Evolutionary conservation across 2,797 vertebrate species (phyloP), one percentile per base, ranked within the genome.

Genomic region (Epinephelus awoara): DNA sequence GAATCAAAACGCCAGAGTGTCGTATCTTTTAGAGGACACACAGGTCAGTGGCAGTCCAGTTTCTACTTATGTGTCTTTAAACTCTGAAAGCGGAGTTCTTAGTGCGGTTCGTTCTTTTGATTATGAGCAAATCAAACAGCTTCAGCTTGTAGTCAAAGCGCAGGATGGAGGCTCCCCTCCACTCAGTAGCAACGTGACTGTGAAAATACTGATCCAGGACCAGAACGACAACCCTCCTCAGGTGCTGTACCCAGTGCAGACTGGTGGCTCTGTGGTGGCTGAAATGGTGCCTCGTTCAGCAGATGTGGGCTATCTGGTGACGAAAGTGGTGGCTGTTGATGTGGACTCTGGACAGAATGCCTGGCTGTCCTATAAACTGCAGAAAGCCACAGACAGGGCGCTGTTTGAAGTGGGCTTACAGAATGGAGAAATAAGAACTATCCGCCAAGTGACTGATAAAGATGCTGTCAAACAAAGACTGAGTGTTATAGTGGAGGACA

Each of bases 281-380:
- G 96, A 96, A 49, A 90, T 95, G 72, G 94, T 95, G 0, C 93
- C 95, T 67, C 94, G 94, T 19, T 94, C 91, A 50, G 92, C 95
- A 85, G 94, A 95, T 71, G 89, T 93, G 21, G 94, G 95, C 51
- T 95, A 94, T 71, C 91, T 96, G 76, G 94, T 96, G 51, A 95
- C 95, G 72, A 96, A 96, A 83, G 95, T 96, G 86, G 94, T 96
- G 78, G 95, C 96, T 57, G 93, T 96, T 15, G 95, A 96, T 92
- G 92, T 89, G 85, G 95, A 96, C 86, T 94, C 95, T 3, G 90
- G 88, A 80, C 93, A 77, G 82, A 85, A 91, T 0, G 88, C 86
- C 75, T 91, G 90, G 89, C 92, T 91, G 79, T 95, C 93, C 6
- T 96, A 96, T 88, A 93, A 94, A 89, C 91, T 96, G 18, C 77